Percentiles rank a stretch among this genome's conserved stretches.
Conservation (phyloP, 2,888 invertebrate species). For the Carcina quercana region DNA sequence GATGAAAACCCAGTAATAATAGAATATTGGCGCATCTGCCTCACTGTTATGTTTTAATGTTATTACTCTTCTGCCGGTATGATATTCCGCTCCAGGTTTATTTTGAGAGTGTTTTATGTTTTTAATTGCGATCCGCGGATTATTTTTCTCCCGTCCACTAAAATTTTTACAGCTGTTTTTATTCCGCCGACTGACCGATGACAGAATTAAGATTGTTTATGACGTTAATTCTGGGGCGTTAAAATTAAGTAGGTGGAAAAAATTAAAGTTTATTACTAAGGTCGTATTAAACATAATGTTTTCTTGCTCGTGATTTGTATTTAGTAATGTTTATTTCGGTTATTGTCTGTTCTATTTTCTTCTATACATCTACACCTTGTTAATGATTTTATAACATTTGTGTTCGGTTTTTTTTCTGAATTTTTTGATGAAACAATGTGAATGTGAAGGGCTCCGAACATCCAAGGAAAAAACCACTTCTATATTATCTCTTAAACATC, state of each 20-base stretch:
- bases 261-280: conserved; percentile 44
- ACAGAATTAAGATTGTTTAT: conserved; percentile 69
- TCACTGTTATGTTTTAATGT: conserved; percentile 67
- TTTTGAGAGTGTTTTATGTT: conserved; percentile 64
- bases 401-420: no score
- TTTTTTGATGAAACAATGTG: no score
- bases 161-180: conserved; percentile 65
- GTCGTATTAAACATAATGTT: conserved; percentile 10
- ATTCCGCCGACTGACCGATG: conserved; percentile 56
- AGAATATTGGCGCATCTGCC: conserved; percentile 72
- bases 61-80: conserved; percentile 58
- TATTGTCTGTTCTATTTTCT: no score
- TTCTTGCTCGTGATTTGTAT: no score
- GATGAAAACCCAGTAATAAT: conserved; percentile 72
- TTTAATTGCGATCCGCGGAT: conserved; percentile 65
- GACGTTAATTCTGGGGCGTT: conserved; percentile 43
- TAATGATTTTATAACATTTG: no score
- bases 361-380: no score
- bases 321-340: no score
- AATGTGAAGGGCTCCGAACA: no score
- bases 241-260: conserved; percentile 48
- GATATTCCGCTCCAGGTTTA: conserved; percentile 60
- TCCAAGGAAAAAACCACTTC: no score
- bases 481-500: no score
- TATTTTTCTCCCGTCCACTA: conserved; percentile 58